Evolutionary conservation across 2,113 vertebrate genomes (phyloP), one percentile per base, ranked within the genome.

Genomic region (Fukomys damarensis): DNA sequence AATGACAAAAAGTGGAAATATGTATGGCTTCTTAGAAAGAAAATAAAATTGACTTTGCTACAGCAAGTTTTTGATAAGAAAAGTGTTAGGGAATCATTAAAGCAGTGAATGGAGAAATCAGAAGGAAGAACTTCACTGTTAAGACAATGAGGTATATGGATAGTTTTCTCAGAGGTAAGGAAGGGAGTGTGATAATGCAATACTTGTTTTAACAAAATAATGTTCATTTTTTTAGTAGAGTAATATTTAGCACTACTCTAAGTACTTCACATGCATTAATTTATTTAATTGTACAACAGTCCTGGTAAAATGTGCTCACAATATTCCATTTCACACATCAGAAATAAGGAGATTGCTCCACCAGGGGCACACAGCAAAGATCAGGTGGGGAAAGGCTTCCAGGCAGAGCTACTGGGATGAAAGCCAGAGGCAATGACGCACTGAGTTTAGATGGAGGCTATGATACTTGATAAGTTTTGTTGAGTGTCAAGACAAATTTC

Each of bases 1-100:
- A 1, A 61, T 20, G 81, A 81, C 49, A 30, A 87, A 84, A 41
- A 11, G 14, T 74, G 41, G 28, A 95, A 52, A 83, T 24, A 32
- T 59, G 11, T 10, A 10, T 30, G 68, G 35, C 2, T 72, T 81
- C 76, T 82, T 61, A 68, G 28, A 85, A 63, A 56, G 26, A 82
- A 84, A 92, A 61, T 58, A 66, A 46, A 90, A 81, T 46, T 93
- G 54, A 85, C 3, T 58, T 82, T 35, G 38, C 70, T 63, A 65
- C 56, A 43, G 7, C 6, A 83, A 54, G 24, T 77, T 92, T 82
- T 92, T 89, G 8, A 49, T 32, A 54, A n/a, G 35, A 61, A 56
- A 95, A 72, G 28, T 52, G 22, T 16, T 56, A 93, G 95, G 20
- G 85, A 91, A 81, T 80, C n/a, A 87, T 38, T 80, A 22, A 79